A percentile compares a stretch with the other conserved stretches of the same genome.
These are phyloP conservation scores for Turdus rufiventris DNA, from an alignment of 2,113 vertebrate species.

Conservation along the genomic window DNA sequence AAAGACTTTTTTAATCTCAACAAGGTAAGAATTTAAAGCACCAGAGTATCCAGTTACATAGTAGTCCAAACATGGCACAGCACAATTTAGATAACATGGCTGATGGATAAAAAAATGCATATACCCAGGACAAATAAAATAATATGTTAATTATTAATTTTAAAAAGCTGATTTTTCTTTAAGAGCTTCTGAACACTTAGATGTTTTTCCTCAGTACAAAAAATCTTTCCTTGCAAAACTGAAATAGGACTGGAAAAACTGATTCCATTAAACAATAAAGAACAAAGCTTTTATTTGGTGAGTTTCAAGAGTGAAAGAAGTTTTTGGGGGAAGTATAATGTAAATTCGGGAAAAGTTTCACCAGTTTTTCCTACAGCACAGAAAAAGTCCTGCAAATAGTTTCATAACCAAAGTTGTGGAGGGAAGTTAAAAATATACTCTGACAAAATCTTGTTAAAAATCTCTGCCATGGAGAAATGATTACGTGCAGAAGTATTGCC, in stretches of 20 bases:
- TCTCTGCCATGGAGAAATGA: fast-evolving
- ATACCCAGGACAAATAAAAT: background rate
- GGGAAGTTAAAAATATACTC: background rate
- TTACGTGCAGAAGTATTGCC: background rate
- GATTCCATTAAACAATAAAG: background rate
- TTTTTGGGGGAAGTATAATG: background rate
- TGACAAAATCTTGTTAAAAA: background rate
- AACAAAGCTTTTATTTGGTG: background rate
- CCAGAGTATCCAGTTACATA: fast-evolving
- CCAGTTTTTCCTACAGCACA: background rate
- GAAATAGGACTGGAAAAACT: background rate
- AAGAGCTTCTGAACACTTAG: background rate
- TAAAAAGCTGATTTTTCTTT: background rate
- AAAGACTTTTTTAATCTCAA: background rate
- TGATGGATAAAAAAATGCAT: background rate
- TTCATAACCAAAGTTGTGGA: background rate
- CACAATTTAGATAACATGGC: background rate
- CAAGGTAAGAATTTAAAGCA: background rate
- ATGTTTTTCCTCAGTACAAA: background rate
- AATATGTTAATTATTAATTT: background rate
- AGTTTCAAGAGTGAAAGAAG: background rate
- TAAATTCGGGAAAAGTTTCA: background rate
- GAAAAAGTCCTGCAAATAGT: background rate
- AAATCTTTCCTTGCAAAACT: background rate
- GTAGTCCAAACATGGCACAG: background rate